phyloP scores from a whole-genome alignment of 2,888 invertebrate species.

The Tortrix viridana region DNA sequence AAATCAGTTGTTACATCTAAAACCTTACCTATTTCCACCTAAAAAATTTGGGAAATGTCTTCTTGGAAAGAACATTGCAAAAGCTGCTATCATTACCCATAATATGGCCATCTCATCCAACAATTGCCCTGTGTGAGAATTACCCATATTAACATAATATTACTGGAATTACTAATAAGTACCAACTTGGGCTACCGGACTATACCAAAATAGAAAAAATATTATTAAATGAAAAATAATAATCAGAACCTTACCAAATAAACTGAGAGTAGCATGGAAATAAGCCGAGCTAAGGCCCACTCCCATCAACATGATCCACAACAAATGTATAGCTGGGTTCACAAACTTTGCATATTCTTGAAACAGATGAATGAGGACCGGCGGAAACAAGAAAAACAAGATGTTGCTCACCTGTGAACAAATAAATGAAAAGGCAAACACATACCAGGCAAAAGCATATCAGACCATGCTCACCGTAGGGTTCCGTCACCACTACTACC shows the following conservation, averaged over 20 bases:
- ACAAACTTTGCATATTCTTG: constrained; percentile 90
- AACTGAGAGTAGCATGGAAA: constrained; percentile 92
- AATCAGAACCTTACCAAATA: constrained; percentile 82
- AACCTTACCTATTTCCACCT: constrained; percentile 85
- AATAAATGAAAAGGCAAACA: constrained; percentile 45
- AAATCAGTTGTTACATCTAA: constrained; percentile 19
- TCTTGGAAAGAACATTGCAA: constrained; percentile 89
- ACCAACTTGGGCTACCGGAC: too few species aligned
- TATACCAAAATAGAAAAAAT: not conserved
- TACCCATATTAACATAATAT: not conserved
- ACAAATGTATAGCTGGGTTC: constrained; percentile 90
- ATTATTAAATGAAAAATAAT: not conserved
- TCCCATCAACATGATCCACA: constrained; percentile 91
- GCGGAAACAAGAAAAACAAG: constrained; percentile 90
- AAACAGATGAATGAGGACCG: constrained; percentile 90
- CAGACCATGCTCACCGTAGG: too few species aligned
- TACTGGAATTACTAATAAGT: not conserved
- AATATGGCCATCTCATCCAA: constrained; percentile 92
- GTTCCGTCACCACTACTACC: too few species aligned
- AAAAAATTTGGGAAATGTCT: constrained; percentile 88
- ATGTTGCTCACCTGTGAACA: constrained; percentile 89
- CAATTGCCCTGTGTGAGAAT: constrained; percentile 86
- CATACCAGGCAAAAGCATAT: too few species aligned
- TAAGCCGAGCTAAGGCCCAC: constrained; percentile 93
- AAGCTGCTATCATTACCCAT: constrained; percentile 92